Percentiles rank a stretch among this genome's conserved stretches.
phyloP scores from a whole-genome alignment of 2,888 invertebrate species.

The Cantharis lateralis region DNA sequence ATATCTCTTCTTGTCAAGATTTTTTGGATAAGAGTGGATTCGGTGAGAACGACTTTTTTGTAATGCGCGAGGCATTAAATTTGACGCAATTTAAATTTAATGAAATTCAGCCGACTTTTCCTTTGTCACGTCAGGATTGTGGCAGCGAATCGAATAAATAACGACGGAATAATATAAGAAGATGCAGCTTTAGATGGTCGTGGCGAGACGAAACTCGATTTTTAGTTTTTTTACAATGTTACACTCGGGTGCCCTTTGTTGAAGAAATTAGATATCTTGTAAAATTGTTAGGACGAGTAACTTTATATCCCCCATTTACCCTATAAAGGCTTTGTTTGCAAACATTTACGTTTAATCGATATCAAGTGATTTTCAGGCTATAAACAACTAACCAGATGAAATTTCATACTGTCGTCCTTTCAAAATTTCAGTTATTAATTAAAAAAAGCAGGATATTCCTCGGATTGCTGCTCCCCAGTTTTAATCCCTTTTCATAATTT shows the following conservation, averaged over 20 bases:
- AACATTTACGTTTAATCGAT: constrained; percentile 23
- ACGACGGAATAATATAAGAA: constrained; percentile 18
- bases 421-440: constrained; percentile 3
- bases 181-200: constrained; percentile 21
- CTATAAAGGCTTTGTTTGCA: constrained; percentile 21
- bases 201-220: background rate
- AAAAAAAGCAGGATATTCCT: background rate
- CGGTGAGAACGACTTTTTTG: constrained; percentile 37
- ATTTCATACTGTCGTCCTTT: constrained; percentile 10
- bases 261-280: constrained; percentile 28
- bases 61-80: constrained; percentile 41
- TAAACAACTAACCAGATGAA: constrained; percentile 19
- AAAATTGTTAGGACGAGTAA: constrained; percentile 21
- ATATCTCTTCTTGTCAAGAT: constrained; percentile 28
- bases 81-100: constrained; percentile 48
- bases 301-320: constrained; percentile 11
- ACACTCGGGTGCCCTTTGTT: constrained; percentile 4
- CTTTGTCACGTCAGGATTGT: constrained; percentile 24
- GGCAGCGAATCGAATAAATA: constrained; percentile 27
- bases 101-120: constrained; percentile 37
- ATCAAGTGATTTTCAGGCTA: constrained; percentile 15
- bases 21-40: constrained; percentile 22
- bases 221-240: background rate
- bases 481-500: background rate
- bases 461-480: background rate